Conservation (phyloP, 2,888 invertebrate species). For the Erannis defoliaria region DNA sequence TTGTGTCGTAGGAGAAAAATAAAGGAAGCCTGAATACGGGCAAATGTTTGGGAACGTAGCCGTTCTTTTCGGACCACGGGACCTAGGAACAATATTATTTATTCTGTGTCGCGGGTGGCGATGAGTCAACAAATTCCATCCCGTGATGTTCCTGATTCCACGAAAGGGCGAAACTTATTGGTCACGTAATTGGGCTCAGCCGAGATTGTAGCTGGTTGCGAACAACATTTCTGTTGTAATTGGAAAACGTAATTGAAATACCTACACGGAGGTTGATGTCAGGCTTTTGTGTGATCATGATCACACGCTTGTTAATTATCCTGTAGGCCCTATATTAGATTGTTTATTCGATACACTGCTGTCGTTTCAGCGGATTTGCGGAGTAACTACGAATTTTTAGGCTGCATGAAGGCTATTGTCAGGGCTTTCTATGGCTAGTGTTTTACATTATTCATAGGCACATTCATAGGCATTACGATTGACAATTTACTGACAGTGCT, state of each 20-base stretch:
- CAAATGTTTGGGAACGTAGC: slow-evolving; percentile 42
- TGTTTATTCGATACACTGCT: too few species aligned
- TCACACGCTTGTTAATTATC: background rate
- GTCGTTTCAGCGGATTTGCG: too few species aligned
- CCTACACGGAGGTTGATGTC: slow-evolving; percentile 9
- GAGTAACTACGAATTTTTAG: too few species aligned
- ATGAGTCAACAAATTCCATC: slow-evolving; percentile 53
- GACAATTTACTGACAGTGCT: too few species aligned
- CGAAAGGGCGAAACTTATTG: slow-evolving; percentile 37
- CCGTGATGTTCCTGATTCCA: slow-evolving; percentile 35
- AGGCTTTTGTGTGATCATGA: slow-evolving; percentile 8
- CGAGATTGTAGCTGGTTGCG: slow-evolving; percentile 21
- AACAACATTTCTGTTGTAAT: slow-evolving; percentile 22
- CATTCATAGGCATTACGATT: too few species aligned
- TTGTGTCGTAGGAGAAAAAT: slow-evolving; percentile 49
- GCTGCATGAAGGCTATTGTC: too few species aligned
- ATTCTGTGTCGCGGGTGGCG: slow-evolving; percentile 11
- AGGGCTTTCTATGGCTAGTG: too few species aligned
- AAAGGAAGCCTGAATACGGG: slow-evolving; percentile 45
- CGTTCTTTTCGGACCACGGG: slow-evolving; percentile 24
- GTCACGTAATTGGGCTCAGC: slow-evolving; percentile 50
- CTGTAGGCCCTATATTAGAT: background rate
- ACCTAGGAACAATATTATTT: background rate
- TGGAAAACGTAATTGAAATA: slow-evolving; percentile 29
- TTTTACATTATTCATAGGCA: too few species aligned